phyloP scores from a whole-genome alignment of 2,888 invertebrate genomes.

The Leucozona laternaria region DNA sequence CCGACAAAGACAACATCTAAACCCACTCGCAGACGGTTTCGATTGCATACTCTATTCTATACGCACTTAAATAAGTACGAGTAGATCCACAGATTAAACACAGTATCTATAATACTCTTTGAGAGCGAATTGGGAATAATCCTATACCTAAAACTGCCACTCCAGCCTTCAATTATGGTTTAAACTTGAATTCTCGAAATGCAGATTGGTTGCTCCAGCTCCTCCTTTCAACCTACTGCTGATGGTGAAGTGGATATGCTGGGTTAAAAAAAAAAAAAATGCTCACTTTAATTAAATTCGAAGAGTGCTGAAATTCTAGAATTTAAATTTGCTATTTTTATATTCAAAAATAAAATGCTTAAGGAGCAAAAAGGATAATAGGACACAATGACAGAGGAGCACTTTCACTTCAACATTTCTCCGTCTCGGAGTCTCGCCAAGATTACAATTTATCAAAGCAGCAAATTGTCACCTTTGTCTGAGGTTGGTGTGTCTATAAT shows the following conservation, averaged over 20 bases:
- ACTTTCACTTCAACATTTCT: neutral
- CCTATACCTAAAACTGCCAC: constrained; percentile 31
- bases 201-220: constrained; percentile 12
- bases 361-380: constrained; percentile 22
- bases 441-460: constrained; percentile 56
- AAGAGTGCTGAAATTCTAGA: constrained; percentile 45
- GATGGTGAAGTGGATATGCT: neutral
- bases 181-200: constrained; percentile 55
- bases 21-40: constrained; percentile 38
- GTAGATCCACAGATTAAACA: constrained; percentile 24
- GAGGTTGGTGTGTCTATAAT: neutral
- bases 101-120: constrained; percentile 19
- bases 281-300: constrained; percentile 43
- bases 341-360: neutral
- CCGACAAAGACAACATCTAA: constrained; percentile 47
- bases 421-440: constrained; percentile 48
- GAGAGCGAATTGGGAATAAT: constrained; percentile 54
- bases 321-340: constrained; percentile 47
- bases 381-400: constrained; percentile 18
- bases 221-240: neutral
- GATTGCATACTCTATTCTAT: constrained; percentile 30
- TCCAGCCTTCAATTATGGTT: constrained; percentile 23
- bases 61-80: constrained; percentile 48
- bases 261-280: neutral
- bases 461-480: constrained; percentile 66